Evolutionary conservation across 1,140 invertebrate genomes (phyloP).

Genomic region (Drosophila orena): DNA sequence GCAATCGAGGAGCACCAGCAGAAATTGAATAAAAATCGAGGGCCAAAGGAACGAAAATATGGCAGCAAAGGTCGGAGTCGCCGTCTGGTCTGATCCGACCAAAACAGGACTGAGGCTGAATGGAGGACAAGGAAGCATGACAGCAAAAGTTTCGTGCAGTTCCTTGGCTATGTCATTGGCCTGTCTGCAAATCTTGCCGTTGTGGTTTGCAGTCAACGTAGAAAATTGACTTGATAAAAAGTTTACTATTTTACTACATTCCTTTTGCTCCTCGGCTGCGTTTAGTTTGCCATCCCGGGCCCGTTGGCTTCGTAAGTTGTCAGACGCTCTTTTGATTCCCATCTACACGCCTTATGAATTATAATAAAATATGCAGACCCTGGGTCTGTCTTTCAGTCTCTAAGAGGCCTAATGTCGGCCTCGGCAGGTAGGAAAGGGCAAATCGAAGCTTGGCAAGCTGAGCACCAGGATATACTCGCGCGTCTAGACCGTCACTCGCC

Average conservation of each 20-base stretch:
- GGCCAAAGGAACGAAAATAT: constrained; percentile 50
- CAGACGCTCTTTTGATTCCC: constrained; percentile 57
- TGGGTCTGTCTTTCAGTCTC: neutral
- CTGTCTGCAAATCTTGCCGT: constrained; percentile 72
- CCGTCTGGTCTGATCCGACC: constrained; percentile 66
- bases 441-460: constrained; percentile 14
- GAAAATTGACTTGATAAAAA: constrained; percentile 83
- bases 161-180: constrained; percentile 74
- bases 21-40: constrained; percentile 77
- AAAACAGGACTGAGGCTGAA: constrained; percentile 12
- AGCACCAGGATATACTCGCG: constrained; percentile 1
- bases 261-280: constrained; percentile 39
- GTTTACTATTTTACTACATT: constrained; percentile 53
- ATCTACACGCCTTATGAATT: constrained; percentile 72
- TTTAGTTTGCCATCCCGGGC: constrained; percentile 15
- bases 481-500: neutral
- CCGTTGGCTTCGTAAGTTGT: constrained; percentile 42
- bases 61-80: constrained; percentile 71
- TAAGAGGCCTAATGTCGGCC: constrained; percentile 4
- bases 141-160: constrained; percentile 63
- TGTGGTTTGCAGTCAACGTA: constrained; percentile 75
- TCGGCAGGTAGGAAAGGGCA: neutral
- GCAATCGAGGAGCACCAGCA: constrained; percentile 60
- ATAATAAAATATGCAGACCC: constrained; percentile 63
- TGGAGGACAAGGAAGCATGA: constrained; percentile 49